Base-by-base conservation (phyloP, 2,888 invertebrate species). In the Panorpa germanica region DNA sequence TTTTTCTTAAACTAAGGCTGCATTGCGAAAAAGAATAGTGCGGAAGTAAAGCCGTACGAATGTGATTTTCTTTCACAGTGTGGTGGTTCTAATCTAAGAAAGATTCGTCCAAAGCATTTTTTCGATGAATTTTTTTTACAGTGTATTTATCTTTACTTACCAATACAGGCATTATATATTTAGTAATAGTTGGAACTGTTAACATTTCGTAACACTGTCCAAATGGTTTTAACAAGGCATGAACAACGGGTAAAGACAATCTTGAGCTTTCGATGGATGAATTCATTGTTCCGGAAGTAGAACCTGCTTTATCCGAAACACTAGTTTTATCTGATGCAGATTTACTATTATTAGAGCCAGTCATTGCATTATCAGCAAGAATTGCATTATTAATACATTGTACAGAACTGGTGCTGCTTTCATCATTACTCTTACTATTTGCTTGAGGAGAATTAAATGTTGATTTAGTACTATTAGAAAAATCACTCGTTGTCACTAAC, bases 141-240 rank as follows among this genome's bases (percentile, higher is more conserved):
- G n/a, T n/a, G n/a, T n/a, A n/a, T n/a, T n/a, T 41, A 36, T 8
- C 38, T 17, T 37, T 39, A 58, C 75, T 69, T 55, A 81, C 81
- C 56, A 86, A 65, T 47, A 93, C 76, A 34, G 91, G 88, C 65
- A 88, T 70, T 44, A 95, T 72, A 58, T 85, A 93, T 52, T 83
- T 85, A 48, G 81, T 75, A 47, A 95, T 81, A 26, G 90, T 88
- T 44, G 77, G 71, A 36, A 80, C 71, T 23, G 91, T 91, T 39
- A 95, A 61, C 38, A 86, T 69, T 52, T 93, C 93, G 48, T 82
- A 81, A 51, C 90, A 90, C 35, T 81, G 68, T 21, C 91, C 93
- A 50, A 95, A 83, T 7, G 95, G 93, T 44, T 83, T 70, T 38
- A 93, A 59, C 37, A 93, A 61, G 40, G 78, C 74, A 50, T 75